phyloP scores from a whole-genome alignment of 2,113 vertebrate genomes.

The Cromileptes altivelis region DNA sequence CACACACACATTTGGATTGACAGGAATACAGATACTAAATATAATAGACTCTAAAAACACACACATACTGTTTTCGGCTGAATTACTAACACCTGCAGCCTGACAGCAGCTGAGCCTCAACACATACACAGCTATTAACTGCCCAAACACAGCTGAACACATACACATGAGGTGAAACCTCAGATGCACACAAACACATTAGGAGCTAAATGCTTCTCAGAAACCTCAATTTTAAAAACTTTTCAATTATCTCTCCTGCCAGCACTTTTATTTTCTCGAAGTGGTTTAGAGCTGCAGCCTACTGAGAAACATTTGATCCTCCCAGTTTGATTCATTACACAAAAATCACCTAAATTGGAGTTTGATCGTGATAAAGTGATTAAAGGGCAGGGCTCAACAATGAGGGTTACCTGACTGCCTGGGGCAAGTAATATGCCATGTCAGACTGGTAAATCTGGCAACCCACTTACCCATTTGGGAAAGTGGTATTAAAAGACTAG shows the following conservation, averaged over 20 bases:
- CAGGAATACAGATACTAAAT: neutral
- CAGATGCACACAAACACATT: neutral
- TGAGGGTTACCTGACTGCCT: too few species aligned
- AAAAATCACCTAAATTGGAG: too few species aligned
- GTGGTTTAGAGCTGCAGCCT: neutral
- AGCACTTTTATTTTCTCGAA: neutral
- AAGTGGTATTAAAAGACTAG: too few species aligned
- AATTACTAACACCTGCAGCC: conserved; percentile 15
- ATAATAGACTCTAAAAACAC: neutral
- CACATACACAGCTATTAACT: neutral
- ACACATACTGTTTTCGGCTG: neutral
- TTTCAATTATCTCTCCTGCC: neutral
- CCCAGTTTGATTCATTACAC: too few species aligned
- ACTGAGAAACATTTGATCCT: too few species aligned
- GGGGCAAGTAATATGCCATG: too few species aligned
- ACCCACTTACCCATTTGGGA: too few species aligned
- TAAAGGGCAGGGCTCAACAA: too few species aligned
- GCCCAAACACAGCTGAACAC: neutral
- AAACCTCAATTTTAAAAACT: neutral
- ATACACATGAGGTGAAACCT: neutral
- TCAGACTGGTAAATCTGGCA: too few species aligned
- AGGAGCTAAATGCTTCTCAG: neutral
- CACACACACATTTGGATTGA: neutral
- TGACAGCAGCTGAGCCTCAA: neutral
- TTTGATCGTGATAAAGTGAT: too few species aligned